Evolutionary conservation across 2,797 vertebrate species (phyloP), one percentile per base, ranked within the genome.

Genomic region (Sciaenops ocellatus): DNA sequence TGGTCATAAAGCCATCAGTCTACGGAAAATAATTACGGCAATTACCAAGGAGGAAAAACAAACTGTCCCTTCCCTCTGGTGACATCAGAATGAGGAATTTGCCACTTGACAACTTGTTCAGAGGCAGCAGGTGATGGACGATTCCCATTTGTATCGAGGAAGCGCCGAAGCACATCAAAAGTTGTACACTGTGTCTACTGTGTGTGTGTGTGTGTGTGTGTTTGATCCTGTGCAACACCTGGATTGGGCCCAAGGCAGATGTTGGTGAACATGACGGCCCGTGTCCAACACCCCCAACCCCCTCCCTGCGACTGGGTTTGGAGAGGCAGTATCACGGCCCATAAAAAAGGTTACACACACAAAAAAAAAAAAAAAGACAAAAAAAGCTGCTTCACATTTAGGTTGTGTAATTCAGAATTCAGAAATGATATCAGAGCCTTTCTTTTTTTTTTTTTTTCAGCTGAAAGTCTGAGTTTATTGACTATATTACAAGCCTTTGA

Each of bases 31-130:
- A 82, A 93, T 91, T 88, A 82, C 80, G 68, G 74, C 81, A 88
- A 85, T 91, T 90, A 90, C 87, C 20, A 51, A 54, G 34, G 56
- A 18, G 80, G 70, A 78, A 87, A 85, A 89, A 87, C 73, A 90
- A 86, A 87, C 56, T 50, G 76, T 78, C 72, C 69, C 67, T 73
- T 79, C 74, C 78, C 80, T 76, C 30, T 61, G 69, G 88, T 89
- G 79, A 82, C 87, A 89, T 74, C 46, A 38, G 47, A 24, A 69
- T 88, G 90, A 90, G 91, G 93, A 93, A 94, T 94, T 80, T 93
- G 86, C 79, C 92, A 89, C 85, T 88, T 84, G 82, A 83, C 48
- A 74, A 83, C 73, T 77, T 67, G 66, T 68, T 87, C 62, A 13
- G 60, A 76, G 51, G 59, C 62, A 20, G 70, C 30, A 34, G 69